A percentile compares a stretch with the other conserved stretches of the same genome.
Conservation (phyloP, 1,140 invertebrate genomes). For the Phocides pigmalion region DNA sequence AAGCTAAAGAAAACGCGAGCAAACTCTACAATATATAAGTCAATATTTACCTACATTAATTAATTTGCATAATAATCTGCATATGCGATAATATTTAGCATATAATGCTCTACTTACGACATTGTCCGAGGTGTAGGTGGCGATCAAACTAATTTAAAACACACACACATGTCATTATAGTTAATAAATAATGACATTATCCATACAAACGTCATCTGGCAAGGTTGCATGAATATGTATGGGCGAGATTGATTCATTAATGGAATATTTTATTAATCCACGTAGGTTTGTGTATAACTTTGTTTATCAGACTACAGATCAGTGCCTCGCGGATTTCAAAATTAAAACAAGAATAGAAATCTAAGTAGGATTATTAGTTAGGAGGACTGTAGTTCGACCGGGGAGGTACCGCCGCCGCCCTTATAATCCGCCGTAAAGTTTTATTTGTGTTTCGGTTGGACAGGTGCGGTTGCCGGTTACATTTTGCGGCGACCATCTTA, state of each 20-base stretch:
- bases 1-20: too few relatives aligned
- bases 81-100: constrained; percentile 10
- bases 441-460: too few relatives aligned
- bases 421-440: too few relatives aligned
- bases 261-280: constrained; percentile 14
- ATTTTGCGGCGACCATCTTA: too few relatives aligned
- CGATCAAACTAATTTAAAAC: constrained; percentile 27
- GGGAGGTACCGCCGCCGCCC: too few relatives aligned
- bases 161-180: constrained; percentile 32
- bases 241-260: constrained; percentile 33
- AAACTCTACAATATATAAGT: background rate
- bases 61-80: background rate
- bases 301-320: background rate
- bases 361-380: too few relatives aligned
- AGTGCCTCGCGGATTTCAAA: background rate
- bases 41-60: background rate
- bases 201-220: constrained; percentile 31
- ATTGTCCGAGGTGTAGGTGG: constrained; percentile 1
- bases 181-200: constrained; percentile 38
- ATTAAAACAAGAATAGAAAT: too few relatives aligned
- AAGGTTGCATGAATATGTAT: constrained; percentile 40
- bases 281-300: constrained; percentile 4
- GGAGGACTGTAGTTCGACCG: too few relatives aligned
- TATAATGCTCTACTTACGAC: constrained; percentile 12
- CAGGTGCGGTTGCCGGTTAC: too few relatives aligned